Conservation (phyloP, 2,113 vertebrate genomes). For the Ageneiosus marmoratus region DNA sequence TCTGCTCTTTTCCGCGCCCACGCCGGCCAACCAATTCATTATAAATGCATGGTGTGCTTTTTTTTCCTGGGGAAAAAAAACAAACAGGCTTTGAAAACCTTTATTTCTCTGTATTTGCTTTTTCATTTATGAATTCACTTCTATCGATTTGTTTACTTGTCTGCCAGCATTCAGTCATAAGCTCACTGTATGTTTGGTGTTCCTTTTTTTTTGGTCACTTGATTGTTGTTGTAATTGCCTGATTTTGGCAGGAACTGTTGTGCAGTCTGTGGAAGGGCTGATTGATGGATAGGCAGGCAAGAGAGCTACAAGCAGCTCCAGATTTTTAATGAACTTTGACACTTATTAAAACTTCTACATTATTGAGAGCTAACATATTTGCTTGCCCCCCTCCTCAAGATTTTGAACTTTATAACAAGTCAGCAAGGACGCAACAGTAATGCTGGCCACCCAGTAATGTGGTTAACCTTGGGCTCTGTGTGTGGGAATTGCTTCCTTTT, state of each 20-base stretch:
- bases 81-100: background rate
- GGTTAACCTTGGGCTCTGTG: conserved; percentile 32
- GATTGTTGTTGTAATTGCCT: conserved; percentile 24
- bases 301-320: background rate
- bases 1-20: conserved; percentile 10
- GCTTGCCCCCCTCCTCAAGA: background rate
- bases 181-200: conserved; percentile 6
- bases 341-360: background rate
- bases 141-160: conserved; percentile 72
- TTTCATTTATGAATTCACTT: conserved; percentile 60
- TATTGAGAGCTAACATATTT: background rate
- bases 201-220: background rate
- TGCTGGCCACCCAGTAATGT: conserved; percentile 29
- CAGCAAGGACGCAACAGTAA: background rate
- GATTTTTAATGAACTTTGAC: background rate
- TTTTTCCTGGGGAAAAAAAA: background rate
- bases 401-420: background rate
- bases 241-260: conserved; percentile 7
- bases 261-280: conserved; percentile 5
- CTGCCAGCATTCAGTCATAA: conserved; percentile 62
- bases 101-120: conserved; percentile 42
- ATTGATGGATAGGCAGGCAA: background rate
- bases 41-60: background rate
- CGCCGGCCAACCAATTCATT: conserved; percentile 26
- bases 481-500: background rate